phyloP scores from a whole-genome alignment of 1,140 invertebrate species.

The Dendroctonus valens region DNA sequence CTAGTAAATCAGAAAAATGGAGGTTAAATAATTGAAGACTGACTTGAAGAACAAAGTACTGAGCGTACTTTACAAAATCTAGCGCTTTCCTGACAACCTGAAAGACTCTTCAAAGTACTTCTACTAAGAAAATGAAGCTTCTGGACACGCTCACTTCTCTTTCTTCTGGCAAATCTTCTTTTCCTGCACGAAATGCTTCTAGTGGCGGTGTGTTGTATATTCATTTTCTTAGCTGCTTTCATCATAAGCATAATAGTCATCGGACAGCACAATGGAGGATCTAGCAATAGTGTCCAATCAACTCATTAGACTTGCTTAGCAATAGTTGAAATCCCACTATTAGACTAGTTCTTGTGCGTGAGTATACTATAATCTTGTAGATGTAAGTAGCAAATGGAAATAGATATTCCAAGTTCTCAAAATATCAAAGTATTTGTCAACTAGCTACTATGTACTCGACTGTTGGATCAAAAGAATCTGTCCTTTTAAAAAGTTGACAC shows the following conservation, averaged over 20 bases:
- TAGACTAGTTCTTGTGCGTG: slow-evolving; percentile 5
- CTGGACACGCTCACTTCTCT: slow-evolving; percentile 13
- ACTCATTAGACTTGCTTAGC: slow-evolving; percentile 1
- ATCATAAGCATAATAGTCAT: slow-evolving; percentile 32
- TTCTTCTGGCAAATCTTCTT: slow-evolving; percentile 15
- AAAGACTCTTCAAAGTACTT: slow-evolving; percentile 13
- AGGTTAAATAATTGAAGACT: slow-evolving; percentile 18
- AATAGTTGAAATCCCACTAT: slow-evolving; percentile 3
- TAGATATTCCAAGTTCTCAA: slow-evolving; percentile 2
- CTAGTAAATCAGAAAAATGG: slow-evolving; percentile 11
- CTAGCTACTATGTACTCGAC: slow-evolving; percentile 14
- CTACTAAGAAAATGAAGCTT: slow-evolving; percentile 25
- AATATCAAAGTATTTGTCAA: neutral
- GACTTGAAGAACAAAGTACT: slow-evolving; percentile 17
- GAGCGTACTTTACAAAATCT: slow-evolving; percentile 12
- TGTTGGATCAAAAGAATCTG: slow-evolving; percentile 14
- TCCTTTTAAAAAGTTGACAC: slow-evolving; percentile 18
- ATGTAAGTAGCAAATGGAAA: neutral
- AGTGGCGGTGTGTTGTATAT: slow-evolving; percentile 30
- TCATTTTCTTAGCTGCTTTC: slow-evolving; percentile 30
- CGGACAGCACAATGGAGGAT: slow-evolving; percentile 27
- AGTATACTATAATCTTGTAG: neutral
- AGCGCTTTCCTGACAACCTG: slow-evolving; percentile 9
- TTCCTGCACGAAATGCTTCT: slow-evolving; percentile 23
- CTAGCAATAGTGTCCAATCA: slow-evolving; percentile 11